A percentile compares a stretch with the other conserved stretches of the same genome.
Evolutionary conservation across 2,888 invertebrate species (phyloP).

Genomic region (Dryobota labecula): DNA sequence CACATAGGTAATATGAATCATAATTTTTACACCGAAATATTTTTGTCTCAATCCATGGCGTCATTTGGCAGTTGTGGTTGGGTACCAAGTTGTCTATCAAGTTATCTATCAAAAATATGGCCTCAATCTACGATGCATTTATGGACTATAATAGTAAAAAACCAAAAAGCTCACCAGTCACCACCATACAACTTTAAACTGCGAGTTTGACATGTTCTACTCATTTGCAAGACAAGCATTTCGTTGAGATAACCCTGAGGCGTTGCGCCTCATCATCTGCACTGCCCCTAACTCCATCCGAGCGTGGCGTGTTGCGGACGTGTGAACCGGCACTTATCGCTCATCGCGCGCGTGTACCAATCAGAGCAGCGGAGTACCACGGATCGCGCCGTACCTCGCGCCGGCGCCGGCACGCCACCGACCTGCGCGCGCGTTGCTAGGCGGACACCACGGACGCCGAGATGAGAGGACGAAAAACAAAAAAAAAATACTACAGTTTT

Average conservation of each 20-base stretch:
- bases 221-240: neutral
- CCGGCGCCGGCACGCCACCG: constrained; percentile 60
- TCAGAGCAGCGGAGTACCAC: constrained; percentile 62
- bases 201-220: neutral
- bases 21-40: no score
- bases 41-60: no score
- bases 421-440: neutral
- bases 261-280: neutral
- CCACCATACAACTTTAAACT: neutral
- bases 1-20: no score
- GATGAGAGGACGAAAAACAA: neutral
- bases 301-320: constrained; percentile 43
- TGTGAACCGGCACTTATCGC: constrained; percentile 55
- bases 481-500: neutral
- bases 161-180: neutral
- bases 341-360: constrained; percentile 63
- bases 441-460: neutral
- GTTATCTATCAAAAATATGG: no score
- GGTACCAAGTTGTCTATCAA: no score
- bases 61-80: no score
- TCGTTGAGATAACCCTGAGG: neutral
- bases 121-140: no score
- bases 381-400: constrained; percentile 51
- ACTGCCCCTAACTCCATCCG: constrained; percentile 12
- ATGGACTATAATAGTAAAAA: no score